Evolutionary conservation across 2,797 vertebrate species (phyloP), one percentile per base, ranked within the genome.

Genomic region (Ciconia nigra): DNA sequence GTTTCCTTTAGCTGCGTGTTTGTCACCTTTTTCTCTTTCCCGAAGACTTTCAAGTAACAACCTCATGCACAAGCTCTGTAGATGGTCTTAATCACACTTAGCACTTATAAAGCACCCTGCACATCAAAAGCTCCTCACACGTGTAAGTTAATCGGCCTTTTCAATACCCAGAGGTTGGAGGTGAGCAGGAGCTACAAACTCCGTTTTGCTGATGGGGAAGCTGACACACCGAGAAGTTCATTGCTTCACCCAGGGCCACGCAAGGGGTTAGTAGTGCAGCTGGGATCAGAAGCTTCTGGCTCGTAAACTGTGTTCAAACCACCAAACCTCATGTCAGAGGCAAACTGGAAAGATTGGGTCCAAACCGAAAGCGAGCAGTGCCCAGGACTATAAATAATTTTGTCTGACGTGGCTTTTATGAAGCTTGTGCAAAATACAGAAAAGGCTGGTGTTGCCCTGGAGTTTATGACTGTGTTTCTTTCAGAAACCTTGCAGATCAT

Each of bases 351-450:
- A 71, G 72, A 74, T 17, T 37, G 39, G 12, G 70, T 94, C 87
- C 83, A 97, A 94, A 81, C 76, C 84, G 90, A 81, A 90, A 93
- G 55, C 1, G 4, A 95, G 33, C 55, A 49, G 47, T 70, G 83
- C 66, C 87, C 90, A 93, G 66, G 69, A 79, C 85, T 91, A 87
- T 89, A 95, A 95, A 96, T 86, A 96, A 74, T 76, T 95, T 93
- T 0, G 1, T 51, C 66, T 89, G 91, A 88, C 5, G 4, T 3
- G 5, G 77, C n/a, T 93, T 89, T 84, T 94, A 46, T 35, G 72
- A 83, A 85, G 46, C 65, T 77, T 73, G 26, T 77, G 52, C n/a
- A 55, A 91, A 93, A 63, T 2, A 3, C 46, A 58, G 76, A 87
- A 84, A 79, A 91, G 44, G 28, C 55, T 87, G 76, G 22, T 82